Percentiles rank a stretch among this genome's conserved stretches.
phyloP scores from a whole-genome alignment of 2,113 vertebrate genomes.

The Aegithalos caudatus region DNA sequence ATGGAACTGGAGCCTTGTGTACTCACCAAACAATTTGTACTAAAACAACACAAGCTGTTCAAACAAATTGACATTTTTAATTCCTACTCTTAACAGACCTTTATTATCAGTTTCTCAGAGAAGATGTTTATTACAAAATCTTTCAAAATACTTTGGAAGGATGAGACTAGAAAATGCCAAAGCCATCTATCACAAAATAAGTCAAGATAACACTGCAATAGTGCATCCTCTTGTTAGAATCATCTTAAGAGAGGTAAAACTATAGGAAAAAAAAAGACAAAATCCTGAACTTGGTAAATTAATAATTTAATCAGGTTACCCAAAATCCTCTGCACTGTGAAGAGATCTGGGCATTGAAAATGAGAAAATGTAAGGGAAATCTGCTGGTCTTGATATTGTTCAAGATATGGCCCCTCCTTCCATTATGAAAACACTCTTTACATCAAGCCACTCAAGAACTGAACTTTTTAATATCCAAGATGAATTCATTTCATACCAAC shows the following conservation, averaged over 20 bases:
- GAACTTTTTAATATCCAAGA: not conserved
- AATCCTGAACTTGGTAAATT: not conserved
- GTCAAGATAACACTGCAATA: not conserved
- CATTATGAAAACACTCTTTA: not conserved
- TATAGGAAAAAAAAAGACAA: not conserved
- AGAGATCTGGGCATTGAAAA: not conserved
- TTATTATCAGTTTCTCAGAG: slow-evolving; percentile 62
- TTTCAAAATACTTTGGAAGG: not conserved
- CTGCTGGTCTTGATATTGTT: not conserved
- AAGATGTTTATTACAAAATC: slow-evolving; percentile 57
- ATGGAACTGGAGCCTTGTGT: slow-evolving; percentile 73
- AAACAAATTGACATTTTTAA: slow-evolving; percentile 78
- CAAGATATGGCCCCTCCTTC: not conserved
- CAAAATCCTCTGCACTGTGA: not conserved
- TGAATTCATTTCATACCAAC: not conserved
- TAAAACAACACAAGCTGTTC: slow-evolving; percentile 78
- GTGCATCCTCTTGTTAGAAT: not conserved
- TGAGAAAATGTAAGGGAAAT: not conserved
- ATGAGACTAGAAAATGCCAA: not conserved
- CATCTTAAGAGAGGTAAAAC: not conserved
- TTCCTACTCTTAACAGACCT: slow-evolving; percentile 69
- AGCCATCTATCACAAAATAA: not conserved
- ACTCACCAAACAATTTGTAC: slow-evolving; percentile 76
- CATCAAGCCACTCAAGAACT: not conserved
- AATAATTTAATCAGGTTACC: not conserved